Base-by-base conservation (phyloP, 2,113 vertebrate genomes). In the Gallinago jamesoni region DNA sequence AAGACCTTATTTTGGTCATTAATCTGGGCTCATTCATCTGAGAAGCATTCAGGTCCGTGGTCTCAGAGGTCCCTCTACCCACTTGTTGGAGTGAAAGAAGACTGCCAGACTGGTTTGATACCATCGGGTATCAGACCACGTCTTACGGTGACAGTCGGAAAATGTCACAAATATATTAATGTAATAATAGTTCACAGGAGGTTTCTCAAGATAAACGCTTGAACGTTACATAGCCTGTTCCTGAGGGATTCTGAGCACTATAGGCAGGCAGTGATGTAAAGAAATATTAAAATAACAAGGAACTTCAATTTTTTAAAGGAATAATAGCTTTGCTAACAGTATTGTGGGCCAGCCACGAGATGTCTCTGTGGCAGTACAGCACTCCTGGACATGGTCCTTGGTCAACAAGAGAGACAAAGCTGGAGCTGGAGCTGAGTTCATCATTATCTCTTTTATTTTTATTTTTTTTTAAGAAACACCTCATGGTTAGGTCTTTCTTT, bases 201-300 rank as follows among this genome's bases (percentile, higher is more conserved):
- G 7, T 53, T 67, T 69, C 64, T 55, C 9, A 66, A 64, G 50
- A 63, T 63, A 47, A 83, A 27, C 0, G 0, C 35, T 39, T 16
- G 16, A 35, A n/a, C 25, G 35, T 25, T 53, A 27, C 8, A 5
- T 25, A 53, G 11, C 35, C 10, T 0, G 0, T 28, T 52, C 50
- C 66, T 14, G 25, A 68, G 60, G 41, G 52, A 69, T 77, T 63
- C 45, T 60, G 50, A 66, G 45, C 33, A 10, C 27, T 64, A 47
- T 39, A 47, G 27, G 37, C 41, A 67, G 37, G 35, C 64, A 43
- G 3, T 28, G 35, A n/a, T 37, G 41, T 55, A 47, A 39, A 66
- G 43, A 52, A 63, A 37, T 33, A 28, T 27, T 35, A 37, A 78
- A 64, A 56, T 27, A 52, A 62, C 16, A 31, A 17, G 1, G 24